Evolutionary conservation across 2,797 vertebrate species (phyloP).

Genomic region (Sebastes melanostomus): DNA sequence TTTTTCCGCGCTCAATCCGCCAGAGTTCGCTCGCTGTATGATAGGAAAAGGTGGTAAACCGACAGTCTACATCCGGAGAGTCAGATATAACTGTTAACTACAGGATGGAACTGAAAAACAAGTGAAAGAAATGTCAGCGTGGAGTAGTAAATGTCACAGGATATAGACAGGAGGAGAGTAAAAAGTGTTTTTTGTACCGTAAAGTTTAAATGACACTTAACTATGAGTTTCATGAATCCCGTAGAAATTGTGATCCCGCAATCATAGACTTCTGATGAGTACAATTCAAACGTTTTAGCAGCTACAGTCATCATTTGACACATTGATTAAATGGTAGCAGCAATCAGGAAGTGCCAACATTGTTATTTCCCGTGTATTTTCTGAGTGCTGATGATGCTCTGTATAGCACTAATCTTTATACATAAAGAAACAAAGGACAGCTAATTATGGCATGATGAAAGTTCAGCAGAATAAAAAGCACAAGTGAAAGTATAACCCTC

Average conservation of each 20-base stretch:
- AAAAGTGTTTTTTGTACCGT: background rate
- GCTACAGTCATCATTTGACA: slow-evolving; percentile 24
- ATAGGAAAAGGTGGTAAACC: too few species aligned
- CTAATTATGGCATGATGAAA: slow-evolving; percentile 55
- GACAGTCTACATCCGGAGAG: background rate
- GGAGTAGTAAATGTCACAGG: slow-evolving; percentile 4
- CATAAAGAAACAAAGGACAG: slow-evolving; percentile 54
- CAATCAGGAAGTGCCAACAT: slow-evolving; percentile 28
- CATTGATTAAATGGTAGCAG: slow-evolving; percentile 22
- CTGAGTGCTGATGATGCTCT: slow-evolving; percentile 15
- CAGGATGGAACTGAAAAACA: background rate
- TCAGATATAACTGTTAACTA: background rate
- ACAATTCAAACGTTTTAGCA: background rate
- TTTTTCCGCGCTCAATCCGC: fast-evolving
- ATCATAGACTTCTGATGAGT: background rate
- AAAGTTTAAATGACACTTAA: background rate
- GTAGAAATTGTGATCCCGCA: background rate
- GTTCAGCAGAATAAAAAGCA: slow-evolving; percentile 36
- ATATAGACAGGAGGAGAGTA: background rate
- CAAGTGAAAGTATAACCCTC: slow-evolving; percentile 40
- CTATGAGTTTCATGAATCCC: background rate
- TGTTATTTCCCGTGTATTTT: slow-evolving; percentile 34
- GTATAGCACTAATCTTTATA: slow-evolving; percentile 15
- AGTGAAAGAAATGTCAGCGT: background rate
- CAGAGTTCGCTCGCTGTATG: too few species aligned